Conservation (phyloP, 2,888 invertebrate species). For the Arge pagana region DNA sequence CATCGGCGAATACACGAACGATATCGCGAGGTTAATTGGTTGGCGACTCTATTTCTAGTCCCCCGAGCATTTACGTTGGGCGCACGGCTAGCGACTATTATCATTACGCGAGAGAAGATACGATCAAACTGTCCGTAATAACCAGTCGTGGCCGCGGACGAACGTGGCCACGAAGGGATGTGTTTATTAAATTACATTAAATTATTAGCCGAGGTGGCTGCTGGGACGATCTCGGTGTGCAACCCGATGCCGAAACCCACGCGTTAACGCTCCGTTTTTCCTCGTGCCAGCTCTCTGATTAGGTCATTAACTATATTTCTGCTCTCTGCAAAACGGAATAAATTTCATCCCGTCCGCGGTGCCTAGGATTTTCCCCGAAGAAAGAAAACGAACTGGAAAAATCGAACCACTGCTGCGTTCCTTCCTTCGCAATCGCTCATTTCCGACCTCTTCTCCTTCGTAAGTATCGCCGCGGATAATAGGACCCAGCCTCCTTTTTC, state of each 20-base stretch:
- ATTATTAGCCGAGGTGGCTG: slow-evolving; percentile 45
- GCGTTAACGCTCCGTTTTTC: not conserved
- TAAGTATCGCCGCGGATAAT: no score
- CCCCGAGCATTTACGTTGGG: slow-evolving; percentile 46
- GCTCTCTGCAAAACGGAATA: slow-evolving; percentile 17
- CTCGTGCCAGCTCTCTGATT: slow-evolving; percentile 12
- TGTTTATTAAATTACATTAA: slow-evolving; percentile 56
- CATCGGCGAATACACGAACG: not conserved
- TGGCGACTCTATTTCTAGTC: slow-evolving; percentile 20
- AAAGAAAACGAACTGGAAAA: no score
- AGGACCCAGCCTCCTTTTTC: slow-evolving; percentile 12
- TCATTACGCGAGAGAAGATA: slow-evolving; percentile 50
- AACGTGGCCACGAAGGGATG: slow-evolving; percentile 34
- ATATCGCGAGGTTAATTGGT: slow-evolving; percentile 12
- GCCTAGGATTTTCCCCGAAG: no score
- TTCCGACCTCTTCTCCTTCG: no score
- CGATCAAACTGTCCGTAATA: slow-evolving; percentile 55
- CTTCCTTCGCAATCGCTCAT: no score
- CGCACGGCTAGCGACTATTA: slow-evolving; percentile 47
- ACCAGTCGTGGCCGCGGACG: slow-evolving; percentile 38
- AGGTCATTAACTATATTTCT: slow-evolving; percentile 5
- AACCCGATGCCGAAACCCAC: slow-evolving; percentile 15
- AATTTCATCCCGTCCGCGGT: slow-evolving; percentile 7
- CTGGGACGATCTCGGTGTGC: slow-evolving; percentile 15
- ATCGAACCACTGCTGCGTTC: no score